Evolutionary conservation across 2,888 invertebrate genomes (phyloP), one percentile per base, ranked within the genome.

Genomic region (Oscheius sp.): DNA sequence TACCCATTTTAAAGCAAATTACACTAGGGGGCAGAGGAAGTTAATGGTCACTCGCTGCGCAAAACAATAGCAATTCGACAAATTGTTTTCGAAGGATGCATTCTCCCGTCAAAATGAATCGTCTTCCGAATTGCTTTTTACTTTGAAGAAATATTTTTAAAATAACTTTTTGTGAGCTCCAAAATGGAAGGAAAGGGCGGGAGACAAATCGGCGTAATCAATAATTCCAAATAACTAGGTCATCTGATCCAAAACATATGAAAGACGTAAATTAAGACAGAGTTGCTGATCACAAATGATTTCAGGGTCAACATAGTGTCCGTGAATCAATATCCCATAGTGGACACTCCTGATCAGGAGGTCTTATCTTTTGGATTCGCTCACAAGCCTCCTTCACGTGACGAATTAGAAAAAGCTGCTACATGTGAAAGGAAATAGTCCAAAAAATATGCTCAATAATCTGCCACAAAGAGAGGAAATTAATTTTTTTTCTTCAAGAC

Each of bases 231-330:
- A n/a, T n/a, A n/a, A n/a, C n/a, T n/a, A n/a, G n/a, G n/a, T n/a
- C n/a, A n/a, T n/a, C n/a, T n/a, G n/a, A n/a, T n/a, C n/a, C n/a
- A n/a, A n/a, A n/a, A n/a, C n/a, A n/a, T n/a, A n/a, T n/a, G n/a
- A n/a, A n/a, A n/a, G n/a, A n/a, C n/a, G n/a, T n/a, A n/a, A n/a
- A n/a, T n/a, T n/a, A n/a, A n/a, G n/a, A n/a, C n/a, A n/a, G n/a
- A n/a, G n/a, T n/a, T n/a, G 61, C 17, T 29, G 45, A 8, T 17
- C 61, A 42, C 27, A 61, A 25, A 42, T 45, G 45, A 61, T 45
- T 61, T 45, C 61, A 61, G 61, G 61, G 61, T 61, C 61, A 61
- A 45, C 15, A 27, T 25, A 45, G 58, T 39, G 39, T 17, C 48
- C 12, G 37, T 17, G 42, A 29, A 61, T 61, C 61, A 31, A 61